Percentiles rank a stretch among this genome's conserved stretches.
These are phyloP conservation scores for Bufo gargarizans DNA, from an alignment of 2,113 vertebrate genomes.

Conservation along the genomic window DNA sequence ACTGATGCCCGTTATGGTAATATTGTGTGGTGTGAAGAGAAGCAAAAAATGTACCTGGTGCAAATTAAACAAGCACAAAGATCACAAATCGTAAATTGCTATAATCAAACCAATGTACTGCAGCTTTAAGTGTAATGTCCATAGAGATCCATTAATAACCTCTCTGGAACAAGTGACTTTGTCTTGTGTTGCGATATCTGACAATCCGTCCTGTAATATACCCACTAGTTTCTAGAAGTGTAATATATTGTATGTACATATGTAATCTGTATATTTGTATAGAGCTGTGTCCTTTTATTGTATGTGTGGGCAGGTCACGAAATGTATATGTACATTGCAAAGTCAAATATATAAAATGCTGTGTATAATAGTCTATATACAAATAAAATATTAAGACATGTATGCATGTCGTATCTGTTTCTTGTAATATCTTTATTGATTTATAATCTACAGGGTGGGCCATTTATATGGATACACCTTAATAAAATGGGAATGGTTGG, in stretches of 20 bases:
- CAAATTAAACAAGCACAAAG: neutral
- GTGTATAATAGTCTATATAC: constrained; percentile 16
- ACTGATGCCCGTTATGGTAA: neutral
- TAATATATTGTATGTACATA: constrained; percentile 39
- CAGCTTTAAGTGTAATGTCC: neutral
- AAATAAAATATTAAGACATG: constrained; percentile 31
- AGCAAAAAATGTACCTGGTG: neutral
- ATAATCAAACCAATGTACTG: neutral
- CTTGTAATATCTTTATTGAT: neutral
- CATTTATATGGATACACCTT: too few species aligned
- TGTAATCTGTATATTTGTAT: constrained; percentile 28
- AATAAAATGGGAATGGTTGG: too few species aligned
- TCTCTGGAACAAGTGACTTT: neutral
- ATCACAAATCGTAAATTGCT: neutral
- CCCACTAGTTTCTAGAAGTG: neutral
- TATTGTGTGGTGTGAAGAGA: neutral
- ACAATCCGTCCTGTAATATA: constrained; percentile 2
- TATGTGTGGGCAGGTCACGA: constrained; percentile 3
- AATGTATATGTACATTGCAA: constrained; percentile 41
- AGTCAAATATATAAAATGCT: constrained; percentile 30
- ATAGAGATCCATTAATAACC: neutral
- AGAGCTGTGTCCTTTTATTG: neutral
- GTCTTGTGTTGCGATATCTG: neutral
- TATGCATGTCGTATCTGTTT: neutral
- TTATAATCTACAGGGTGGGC: too few species aligned